Percentiles rank a stretch among this genome's conserved stretches.
phyloP scores from a whole-genome alignment of 2,888 invertebrate species.

The Drosophila aldrichi region DNA sequence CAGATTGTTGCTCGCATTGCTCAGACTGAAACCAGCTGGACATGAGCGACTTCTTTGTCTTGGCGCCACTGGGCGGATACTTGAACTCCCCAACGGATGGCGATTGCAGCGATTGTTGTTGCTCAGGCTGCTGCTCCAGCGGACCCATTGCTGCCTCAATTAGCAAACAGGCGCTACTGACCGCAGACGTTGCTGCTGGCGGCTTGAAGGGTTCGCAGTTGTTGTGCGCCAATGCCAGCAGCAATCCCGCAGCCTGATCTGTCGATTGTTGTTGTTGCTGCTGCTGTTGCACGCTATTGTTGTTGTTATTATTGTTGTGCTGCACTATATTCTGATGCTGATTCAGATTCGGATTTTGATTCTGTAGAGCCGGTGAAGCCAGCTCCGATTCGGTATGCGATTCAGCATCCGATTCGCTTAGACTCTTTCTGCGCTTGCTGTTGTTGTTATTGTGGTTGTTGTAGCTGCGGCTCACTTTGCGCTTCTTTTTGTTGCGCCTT shows the following conservation, averaged over 20 bases:
- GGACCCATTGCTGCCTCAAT: conserved; percentile 95
- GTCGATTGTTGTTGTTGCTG: conserved; percentile 64
- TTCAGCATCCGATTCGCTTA: conserved; percentile 82
- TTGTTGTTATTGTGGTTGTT: conserved; percentile 72
- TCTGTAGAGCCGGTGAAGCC: conserved; percentile 85
- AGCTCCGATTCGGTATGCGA: conserved; percentile 90
- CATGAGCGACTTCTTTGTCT: conserved; percentile 96
- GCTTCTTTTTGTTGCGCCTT: conserved; percentile 81
- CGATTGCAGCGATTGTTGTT: conserved; percentile 42
- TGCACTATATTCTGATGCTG: conserved; percentile 84
- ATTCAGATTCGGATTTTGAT: conserved; percentile 87
- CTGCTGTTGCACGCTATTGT: conserved; percentile 43
- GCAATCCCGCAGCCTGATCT: conserved; percentile 87
- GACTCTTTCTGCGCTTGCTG: conserved; percentile 87
- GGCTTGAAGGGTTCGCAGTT: conserved; percentile 58
- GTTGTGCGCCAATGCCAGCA: conserved; percentile 87
- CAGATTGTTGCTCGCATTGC: conserved; percentile 54
- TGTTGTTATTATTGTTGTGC: conserved; percentile 41
- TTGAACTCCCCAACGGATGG: conserved; percentile 88
- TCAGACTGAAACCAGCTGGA: conserved; percentile 94
- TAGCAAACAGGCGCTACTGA: conserved; percentile 92
- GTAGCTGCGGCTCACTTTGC: conserved; percentile 78
- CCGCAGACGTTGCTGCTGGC: conserved; percentile 52
- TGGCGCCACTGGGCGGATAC: conserved; percentile 88
- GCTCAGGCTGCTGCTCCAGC: conserved; percentile 85